A percentile compares a stretch with the other conserved stretches of the same genome.
Evolutionary conservation across 2,888 invertebrate genomes (phyloP).

Genomic region (Tipula helvola): DNA sequence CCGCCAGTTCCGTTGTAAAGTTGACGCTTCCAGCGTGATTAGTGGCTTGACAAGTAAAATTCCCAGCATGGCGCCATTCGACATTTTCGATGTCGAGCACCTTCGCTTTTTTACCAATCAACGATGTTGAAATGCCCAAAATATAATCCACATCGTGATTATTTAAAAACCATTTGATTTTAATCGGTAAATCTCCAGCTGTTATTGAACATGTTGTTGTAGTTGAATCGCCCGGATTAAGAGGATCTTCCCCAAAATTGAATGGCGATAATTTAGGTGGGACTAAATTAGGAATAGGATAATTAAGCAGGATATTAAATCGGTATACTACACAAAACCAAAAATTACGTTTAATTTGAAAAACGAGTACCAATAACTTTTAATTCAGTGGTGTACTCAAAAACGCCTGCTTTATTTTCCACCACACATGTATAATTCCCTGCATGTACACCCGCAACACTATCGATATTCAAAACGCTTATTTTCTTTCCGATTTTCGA

Average conservation of each 20-base stretch:
- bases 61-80: constrained; percentile 54
- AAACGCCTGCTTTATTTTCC: constrained; percentile 57
- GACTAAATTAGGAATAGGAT: constrained; percentile 21
- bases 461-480: constrained; percentile 55
- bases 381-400: constrained; percentile 47
- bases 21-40: constrained; percentile 59
- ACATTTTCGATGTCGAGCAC: constrained; percentile 54
- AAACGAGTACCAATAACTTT: constrained; percentile 47
- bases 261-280: constrained; percentile 57
- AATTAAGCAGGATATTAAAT: not conserved
- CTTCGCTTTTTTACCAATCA: constrained; percentile 51
- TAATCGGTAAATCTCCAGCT: constrained; percentile 48
- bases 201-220: constrained; percentile 42
- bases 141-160: constrained; percentile 31
- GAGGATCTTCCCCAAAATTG: constrained; percentile 42
- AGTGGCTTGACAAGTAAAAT: constrained; percentile 60
- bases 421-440: constrained; percentile 67
- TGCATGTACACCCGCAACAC: constrained; percentile 48
- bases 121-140: constrained; percentile 41
- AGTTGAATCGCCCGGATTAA: constrained; percentile 52
- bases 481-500: constrained; percentile 44
- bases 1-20: constrained; percentile 38
- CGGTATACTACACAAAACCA: not conserved
- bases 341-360: not conserved
- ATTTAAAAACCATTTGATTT: constrained; percentile 46